A percentile compares a stretch with the other conserved stretches of the same genome.
Evolutionary conservation across 1,140 invertebrate genomes (phyloP).

Genomic region (Frieseomelitta varia): DNA sequence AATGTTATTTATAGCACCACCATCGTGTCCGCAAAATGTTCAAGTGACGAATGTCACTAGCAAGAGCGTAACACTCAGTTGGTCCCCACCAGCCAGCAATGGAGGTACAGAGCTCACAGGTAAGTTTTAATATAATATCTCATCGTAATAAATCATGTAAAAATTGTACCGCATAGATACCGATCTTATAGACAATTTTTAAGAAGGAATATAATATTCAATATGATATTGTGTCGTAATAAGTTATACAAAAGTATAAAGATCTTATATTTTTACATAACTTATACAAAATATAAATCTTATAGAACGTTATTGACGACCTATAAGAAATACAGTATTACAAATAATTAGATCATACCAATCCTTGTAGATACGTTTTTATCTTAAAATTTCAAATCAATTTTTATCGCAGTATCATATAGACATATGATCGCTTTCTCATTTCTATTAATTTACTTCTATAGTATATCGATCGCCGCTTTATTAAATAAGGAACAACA

Average conservation of each 20-base stretch:
- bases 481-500: not conserved
- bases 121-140: slow-evolving; percentile 69
- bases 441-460: not conserved
- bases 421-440: not conserved
- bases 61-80: slow-evolving; percentile 92
- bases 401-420: not conserved
- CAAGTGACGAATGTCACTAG: slow-evolving; percentile 91
- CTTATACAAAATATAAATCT: too few species aligned
- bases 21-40: slow-evolving; percentile 91
- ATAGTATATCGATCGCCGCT: not conserved
- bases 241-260: too few species aligned
- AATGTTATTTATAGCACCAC: slow-evolving; percentile 86
- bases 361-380: not conserved
- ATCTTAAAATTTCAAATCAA: not conserved
- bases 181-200: not conserved
- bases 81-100: slow-evolving; percentile 91
- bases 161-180: not conserved
- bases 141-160: not conserved
- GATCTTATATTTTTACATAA: too few species aligned
- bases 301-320: too few species aligned
- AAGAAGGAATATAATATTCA: too few species aligned
- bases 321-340: not conserved
- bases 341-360: not conserved
- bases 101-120: slow-evolving; percentile 94
- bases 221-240: too few species aligned